A percentile compares a stretch with the other conserved stretches of the same genome.
Evolutionary conservation across 2,797 vertebrate species (phyloP).

Genomic region (Sebastolobus alascanus): DNA sequence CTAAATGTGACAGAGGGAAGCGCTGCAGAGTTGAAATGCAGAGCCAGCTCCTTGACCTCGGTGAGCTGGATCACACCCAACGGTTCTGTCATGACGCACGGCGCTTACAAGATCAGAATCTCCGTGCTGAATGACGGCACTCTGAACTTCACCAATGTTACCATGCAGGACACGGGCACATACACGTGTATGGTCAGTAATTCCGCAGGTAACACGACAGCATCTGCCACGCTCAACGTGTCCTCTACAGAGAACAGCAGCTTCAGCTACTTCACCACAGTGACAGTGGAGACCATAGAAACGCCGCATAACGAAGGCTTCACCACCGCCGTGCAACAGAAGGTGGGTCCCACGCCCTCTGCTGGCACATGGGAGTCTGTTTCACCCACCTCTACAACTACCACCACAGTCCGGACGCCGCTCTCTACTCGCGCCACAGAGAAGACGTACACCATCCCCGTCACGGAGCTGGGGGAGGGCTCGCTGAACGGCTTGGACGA

Average conservation of each 20-base stretch:
- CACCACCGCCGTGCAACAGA: slow-evolving; percentile 92
- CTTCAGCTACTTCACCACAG: slow-evolving; percentile 98
- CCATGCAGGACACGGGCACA: slow-evolving; percentile 96
- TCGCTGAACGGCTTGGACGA: slow-evolving; percentile 95
- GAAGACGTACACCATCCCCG: slow-evolving; percentile 93
- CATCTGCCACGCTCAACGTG: slow-evolving; percentile 97
- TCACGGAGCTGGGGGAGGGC: slow-evolving; percentile 91
- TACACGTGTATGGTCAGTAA: slow-evolving; percentile 99
- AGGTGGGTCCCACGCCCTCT: slow-evolving; percentile 92
- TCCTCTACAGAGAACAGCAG: slow-evolving; percentile 94
- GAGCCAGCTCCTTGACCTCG: slow-evolving; percentile 95
- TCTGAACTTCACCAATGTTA: slow-evolving; percentile 98
- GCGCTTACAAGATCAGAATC: slow-evolving; percentile 97
- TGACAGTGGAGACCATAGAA: slow-evolving; percentile 99
- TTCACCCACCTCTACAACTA: slow-evolving; percentile 88
- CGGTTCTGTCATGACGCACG: slow-evolving; percentile 98
- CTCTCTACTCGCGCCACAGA: slow-evolving; percentile 94
- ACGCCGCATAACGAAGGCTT: slow-evolving; percentile 94
- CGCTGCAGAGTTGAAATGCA: slow-evolving; percentile 97
- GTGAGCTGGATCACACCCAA: slow-evolving; percentile 99
- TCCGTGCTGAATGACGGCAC: slow-evolving; percentile 98
- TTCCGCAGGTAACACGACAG: slow-evolving; percentile 98
- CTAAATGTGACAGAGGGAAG: slow-evolving; percentile 99
- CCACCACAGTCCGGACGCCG: slow-evolving; percentile 91
- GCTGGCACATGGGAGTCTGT: slow-evolving; percentile 86